Evolutionary conservation across 1,140 invertebrate genomes (phyloP), one percentile per base, ranked within the genome.

Genomic region (Pseudachorutes palmiensis): DNA sequence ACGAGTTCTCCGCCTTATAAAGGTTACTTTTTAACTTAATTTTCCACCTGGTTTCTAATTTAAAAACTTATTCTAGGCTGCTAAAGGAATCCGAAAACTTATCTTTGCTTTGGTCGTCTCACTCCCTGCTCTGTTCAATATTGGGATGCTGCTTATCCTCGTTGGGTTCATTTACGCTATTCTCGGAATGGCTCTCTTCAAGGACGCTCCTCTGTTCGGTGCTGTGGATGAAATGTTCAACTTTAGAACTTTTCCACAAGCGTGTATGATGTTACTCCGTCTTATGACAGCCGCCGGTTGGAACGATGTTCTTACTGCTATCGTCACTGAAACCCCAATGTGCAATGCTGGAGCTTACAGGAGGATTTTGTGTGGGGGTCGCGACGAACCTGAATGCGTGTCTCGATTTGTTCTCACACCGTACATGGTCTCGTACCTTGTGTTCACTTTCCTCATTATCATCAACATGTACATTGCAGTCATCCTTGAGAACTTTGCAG

Each of bases 391-490:
- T n/a, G 72, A 73, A 36, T 73, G 72, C 64, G 58, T 63, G 16
- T 63, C 61, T 2, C 61, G 41, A 2, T 76, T 92, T 32, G 79
- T 96, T 66, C 91, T 93, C 5, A 92, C 95, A 70, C 88, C 91
- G 29, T 97, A 92, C 78, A 92, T 97, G 77, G 93, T 93, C 30
- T 91, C 90, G 73, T 98, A 95, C 79, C 93, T 97, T 74, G 91
- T 97, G 75, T 92, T 97, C 73, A 94, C 90, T 76, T 96, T 92
- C 78, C 92, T 97, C 87, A 95, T 97, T 75, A 91, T 97, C 62
- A 94, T 97, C 75, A 97, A 97, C 82, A 96, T 97, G 93, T 97
- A 97, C 82, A 97, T 97, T 76, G 94, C 94, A 66, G 94, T 97
- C 68, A 96, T 97, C 76, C 82, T 97, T 72, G 94, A 97, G 79